Conservation (phyloP, 2,113 vertebrate species). For the human region GRCh38 chr6:116941501-116942000, state of each 20-base stretch:
- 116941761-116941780: background rate
- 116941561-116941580: background rate
- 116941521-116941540: background rate
- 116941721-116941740: background rate
- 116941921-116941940: background rate
- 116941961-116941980: background rate
- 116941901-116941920: background rate
- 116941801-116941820: background rate
- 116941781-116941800: too few relatives aligned
- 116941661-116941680: background rate
- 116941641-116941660: background rate
- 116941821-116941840: background rate
- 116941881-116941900: background rate
- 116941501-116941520: conserved; percentile 32
- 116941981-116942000: background rate
- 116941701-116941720: background rate
- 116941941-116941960: background rate
- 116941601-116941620: background rate
- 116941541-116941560: background rate
- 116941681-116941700: background rate
- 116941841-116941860: background rate
- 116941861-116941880: background rate
- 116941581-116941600: background rate
- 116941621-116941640: background rate
- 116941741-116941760: background rate